Evolutionary conservation across 1,140 invertebrate genomes (phyloP).

Genomic region (Ladona fulva): DNA sequence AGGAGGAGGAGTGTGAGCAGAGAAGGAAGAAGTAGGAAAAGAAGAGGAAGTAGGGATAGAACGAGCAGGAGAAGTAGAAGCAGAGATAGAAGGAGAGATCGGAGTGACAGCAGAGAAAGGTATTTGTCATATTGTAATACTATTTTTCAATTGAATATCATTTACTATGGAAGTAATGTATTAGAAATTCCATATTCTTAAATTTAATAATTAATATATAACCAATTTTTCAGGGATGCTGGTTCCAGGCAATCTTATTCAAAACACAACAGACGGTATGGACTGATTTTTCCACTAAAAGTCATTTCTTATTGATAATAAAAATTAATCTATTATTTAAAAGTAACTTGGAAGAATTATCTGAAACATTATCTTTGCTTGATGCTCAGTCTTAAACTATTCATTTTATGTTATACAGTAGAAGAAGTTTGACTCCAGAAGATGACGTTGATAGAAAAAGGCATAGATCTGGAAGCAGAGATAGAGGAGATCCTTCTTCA

Average conservation of each 20-base stretch:
- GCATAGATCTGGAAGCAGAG: conserved; percentile 33
- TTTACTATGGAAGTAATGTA: too few species aligned
- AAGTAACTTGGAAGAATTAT: too few species aligned
- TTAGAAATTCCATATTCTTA: too few species aligned
- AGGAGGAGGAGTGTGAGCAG: conserved; percentile 30
- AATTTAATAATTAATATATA: too few species aligned
- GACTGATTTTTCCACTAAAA: too few species aligned
- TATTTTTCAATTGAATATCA: too few species aligned
- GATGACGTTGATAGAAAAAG: conserved; percentile 26
- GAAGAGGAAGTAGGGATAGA: conserved; percentile 29
- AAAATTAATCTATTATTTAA: too few species aligned
- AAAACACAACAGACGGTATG: too few species aligned
- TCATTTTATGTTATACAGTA: neutral
- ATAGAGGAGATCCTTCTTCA: conserved; percentile 33
- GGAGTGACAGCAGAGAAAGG: conserved; percentile 28
- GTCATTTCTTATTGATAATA: too few species aligned
- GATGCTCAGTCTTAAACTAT: neutral
- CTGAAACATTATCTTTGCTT: too few species aligned
- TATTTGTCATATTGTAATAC: conserved; percentile 23
- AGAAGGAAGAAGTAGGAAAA: conserved; percentile 29
- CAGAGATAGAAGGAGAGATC: conserved; percentile 30
- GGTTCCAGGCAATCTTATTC: too few species aligned
- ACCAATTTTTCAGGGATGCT: too few species aligned
- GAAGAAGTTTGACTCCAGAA: neutral
- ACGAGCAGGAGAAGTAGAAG: conserved; percentile 29